phyloP scores from a whole-genome alignment of 1,140 invertebrate genomes.

The Nasonia longicornis region DNA sequence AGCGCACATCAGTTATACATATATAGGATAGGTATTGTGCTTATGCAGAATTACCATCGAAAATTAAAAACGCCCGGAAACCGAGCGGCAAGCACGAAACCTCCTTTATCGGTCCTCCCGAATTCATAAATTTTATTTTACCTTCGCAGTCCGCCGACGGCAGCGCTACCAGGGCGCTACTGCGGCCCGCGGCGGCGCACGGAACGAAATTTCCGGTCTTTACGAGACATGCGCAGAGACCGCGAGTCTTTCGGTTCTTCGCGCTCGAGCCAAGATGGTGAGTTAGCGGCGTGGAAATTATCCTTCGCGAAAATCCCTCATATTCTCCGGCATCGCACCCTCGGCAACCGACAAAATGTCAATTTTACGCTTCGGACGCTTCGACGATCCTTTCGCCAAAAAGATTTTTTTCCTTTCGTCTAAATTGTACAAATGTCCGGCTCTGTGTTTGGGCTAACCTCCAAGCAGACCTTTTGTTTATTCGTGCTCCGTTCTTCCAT shows the following conservation, averaged over 20 bases:
- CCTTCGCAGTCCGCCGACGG: too few species aligned
- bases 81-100: too few species aligned
- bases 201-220: not conserved
- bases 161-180: too few species aligned
- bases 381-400: not conserved
- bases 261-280: conserved; percentile 53
- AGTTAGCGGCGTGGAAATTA: conserved; percentile 42
- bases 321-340: not conserved
- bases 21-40: too few species aligned
- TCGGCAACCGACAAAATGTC: not conserved
- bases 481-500: not conserved
- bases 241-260: conserved; percentile 44
- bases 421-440: not conserved
- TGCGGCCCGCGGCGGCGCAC: not conserved
- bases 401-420: conserved; percentile 17
- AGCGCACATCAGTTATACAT: too few species aligned
- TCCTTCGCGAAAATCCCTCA: conserved; percentile 21
- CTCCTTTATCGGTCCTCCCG: too few species aligned
- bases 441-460: conserved; percentile 5
- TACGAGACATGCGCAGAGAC: conserved; percentile 31
- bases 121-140: too few species aligned
- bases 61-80: too few species aligned
- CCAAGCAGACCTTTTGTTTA: not conserved
- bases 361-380: not conserved
- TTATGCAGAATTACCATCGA: too few species aligned